phyloP scores from a whole-genome alignment of 2,888 invertebrate genomes.

The Eurois occulta region DNA sequence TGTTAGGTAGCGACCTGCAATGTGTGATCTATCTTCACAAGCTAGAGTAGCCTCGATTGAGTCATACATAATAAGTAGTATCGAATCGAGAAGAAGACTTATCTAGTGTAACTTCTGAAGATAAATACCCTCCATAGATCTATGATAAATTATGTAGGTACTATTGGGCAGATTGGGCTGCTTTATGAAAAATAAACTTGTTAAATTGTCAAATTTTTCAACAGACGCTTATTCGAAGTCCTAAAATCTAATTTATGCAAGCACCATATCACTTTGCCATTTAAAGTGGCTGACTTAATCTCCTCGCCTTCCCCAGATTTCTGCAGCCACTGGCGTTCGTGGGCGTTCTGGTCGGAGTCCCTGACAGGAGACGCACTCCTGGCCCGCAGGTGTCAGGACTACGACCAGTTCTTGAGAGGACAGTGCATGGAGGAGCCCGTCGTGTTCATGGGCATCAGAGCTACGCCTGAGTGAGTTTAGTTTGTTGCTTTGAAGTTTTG shows the following conservation, averaged over 20 bases:
- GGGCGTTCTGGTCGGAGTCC: conserved; percentile 87
- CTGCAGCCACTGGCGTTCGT: conserved; percentile 89
- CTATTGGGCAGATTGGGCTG: background rate
- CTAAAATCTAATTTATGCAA: background rate
- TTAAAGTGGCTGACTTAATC: background rate
- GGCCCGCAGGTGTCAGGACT: conserved; percentile 78
- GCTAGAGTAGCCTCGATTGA: background rate
- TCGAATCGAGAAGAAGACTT: background rate
- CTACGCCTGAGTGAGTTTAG: conserved; percentile 72
- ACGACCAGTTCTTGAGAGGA: conserved; percentile 84
- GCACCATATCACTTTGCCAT: background rate
- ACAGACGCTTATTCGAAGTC: background rate
- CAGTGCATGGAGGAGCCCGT: conserved; percentile 75
- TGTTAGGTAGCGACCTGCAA: too few species aligned
- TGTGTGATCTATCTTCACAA: background rate
- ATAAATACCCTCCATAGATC: background rate
- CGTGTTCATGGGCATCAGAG: conserved; percentile 80
- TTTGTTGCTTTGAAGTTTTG: background rate
- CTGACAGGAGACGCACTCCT: conserved; percentile 79
- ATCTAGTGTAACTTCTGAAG: background rate
- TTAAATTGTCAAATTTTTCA: background rate
- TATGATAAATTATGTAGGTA: background rate
- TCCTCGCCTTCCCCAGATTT: conserved; percentile 76
- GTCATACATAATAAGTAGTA: background rate
- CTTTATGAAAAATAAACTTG: background rate